Evolutionary conservation across 2,113 vertebrate genomes (phyloP), one percentile per base, ranked within the genome.

Genomic region (Montifringilla adamsi): DNA sequence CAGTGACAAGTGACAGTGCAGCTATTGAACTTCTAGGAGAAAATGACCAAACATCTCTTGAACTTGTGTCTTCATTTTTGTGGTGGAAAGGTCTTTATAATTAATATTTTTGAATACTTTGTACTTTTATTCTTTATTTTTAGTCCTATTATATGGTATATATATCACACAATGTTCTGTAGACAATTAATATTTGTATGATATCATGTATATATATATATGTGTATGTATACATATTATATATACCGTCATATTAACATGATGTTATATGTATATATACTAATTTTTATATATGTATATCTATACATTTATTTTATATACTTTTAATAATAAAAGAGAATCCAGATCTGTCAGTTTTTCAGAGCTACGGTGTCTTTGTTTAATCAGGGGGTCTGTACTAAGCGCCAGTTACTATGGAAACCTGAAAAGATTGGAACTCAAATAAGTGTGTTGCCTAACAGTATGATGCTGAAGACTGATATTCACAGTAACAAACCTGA

Each of bases 391-490:
- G 31, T 87, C 74, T 90, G 46, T 78, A 75, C 63, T 87, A 84
- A 94, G 82, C 69, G 79, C 23, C 35, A 39, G 94, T 97, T 93
- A 78, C 94, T 89, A 97, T 96, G 89, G 96, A 96, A 97, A 97
- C 96, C 30, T 80, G 78, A 76, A 59, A 94, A 91, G 77, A 90
- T 22, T 86, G 27, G 27, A 89, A 89, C 62, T 90, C 66, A 84
- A 75, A 91, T 78, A 77, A 93, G 87, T 62, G 43, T 93, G 56
- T 74, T 90, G 44, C 53, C 91, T 96, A 94, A 85, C 50, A 90
- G 22, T 75, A 37, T 55, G 70, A 78, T 94, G 37, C n/a, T 85
- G 63, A 89, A 85, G 35, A 66, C 49, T 88, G 73, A 74, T 89
- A 94, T 68, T 89, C 44, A 80, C 50, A 58, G 18, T 81, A 88